Percentiles rank a stretch among this genome's conserved stretches.
These are phyloP conservation scores for Chorisops tibialis DNA, from an alignment of 2,888 invertebrate species.

Conservation along the genomic window DNA sequence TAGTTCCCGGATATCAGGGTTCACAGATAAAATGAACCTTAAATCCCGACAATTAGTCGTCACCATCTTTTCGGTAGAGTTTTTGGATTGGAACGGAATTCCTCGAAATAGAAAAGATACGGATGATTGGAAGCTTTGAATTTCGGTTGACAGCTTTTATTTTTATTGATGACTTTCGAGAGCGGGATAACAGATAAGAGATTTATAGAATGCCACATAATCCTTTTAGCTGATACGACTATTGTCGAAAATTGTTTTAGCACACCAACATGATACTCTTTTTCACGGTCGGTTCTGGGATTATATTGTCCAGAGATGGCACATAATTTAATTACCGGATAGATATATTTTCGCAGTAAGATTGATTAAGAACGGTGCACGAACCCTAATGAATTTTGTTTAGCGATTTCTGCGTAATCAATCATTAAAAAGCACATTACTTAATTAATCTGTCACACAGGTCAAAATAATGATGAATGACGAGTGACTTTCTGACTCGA, in stretches of 20 bases:
- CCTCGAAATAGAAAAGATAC: background rate
- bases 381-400: background rate
- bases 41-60: background rate
- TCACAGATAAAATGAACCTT: background rate
- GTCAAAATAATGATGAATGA: background rate
- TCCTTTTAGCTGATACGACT: too few relatives aligned
- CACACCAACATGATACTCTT: too few relatives aligned
- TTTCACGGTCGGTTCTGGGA: too few relatives aligned
- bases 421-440: slow-evolving; percentile 7
- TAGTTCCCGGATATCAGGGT: background rate
- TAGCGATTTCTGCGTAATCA: slow-evolving; percentile 1
- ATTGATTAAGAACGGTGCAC: background rate
- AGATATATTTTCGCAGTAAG: too few relatives aligned
- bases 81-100: background rate
- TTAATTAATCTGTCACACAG: slow-evolving; percentile 18
- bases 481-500: too few relatives aligned
- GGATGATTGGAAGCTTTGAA: background rate
- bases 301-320: too few relatives aligned
- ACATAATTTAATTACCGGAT: too few relatives aligned
- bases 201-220: too few relatives aligned
- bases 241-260: too few relatives aligned
- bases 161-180: slow-evolving; percentile 18
- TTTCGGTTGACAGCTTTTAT: slow-evolving; percentile 8
- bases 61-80: background rate
- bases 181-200: too few relatives aligned